These are phyloP conservation scores for Ispidina picta DNA, from an alignment of 2,797 vertebrate species.

Conservation along the genomic window DNA sequence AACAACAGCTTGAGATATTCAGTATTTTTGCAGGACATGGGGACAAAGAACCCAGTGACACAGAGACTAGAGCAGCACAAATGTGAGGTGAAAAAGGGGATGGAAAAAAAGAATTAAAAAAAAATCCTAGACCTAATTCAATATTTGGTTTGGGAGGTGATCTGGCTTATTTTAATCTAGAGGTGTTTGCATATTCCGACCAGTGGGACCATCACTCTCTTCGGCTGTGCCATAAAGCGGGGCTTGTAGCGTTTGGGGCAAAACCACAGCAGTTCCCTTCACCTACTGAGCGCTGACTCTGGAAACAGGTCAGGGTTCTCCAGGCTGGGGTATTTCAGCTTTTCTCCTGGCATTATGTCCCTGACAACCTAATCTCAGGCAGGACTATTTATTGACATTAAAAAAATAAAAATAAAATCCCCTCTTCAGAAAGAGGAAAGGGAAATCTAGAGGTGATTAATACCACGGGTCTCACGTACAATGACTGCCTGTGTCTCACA, in stretches of 20 bases:
- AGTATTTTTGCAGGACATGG: not conserved
- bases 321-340: not conserved
- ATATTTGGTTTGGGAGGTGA: conserved; percentile 61
- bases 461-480: not conserved
- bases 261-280: not conserved
- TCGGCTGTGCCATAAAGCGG: conserved; percentile 8
- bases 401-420: not conserved
- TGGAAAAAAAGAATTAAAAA: not conserved
- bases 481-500: conserved; percentile 24
- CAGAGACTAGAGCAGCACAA: conserved; percentile 2
- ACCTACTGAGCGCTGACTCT: not conserved
- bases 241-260: not conserved
- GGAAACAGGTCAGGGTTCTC: not conserved
- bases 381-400: conserved; percentile 44
- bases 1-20: not conserved
- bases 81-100: conserved; percentile 20
- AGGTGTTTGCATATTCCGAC: conserved; percentile 27
- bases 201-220: conserved; percentile 31
- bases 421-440: conserved; percentile 9
- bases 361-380: not conserved
- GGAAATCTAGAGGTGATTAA: conserved; percentile 9
- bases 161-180: conserved; percentile 47
- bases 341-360: not conserved
- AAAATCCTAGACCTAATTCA: not conserved
- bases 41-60: conserved; percentile 62